A percentile compares a stretch with the other conserved stretches of the same genome.
phyloP scores from a whole-genome alignment of 2,797 vertebrate genomes.

The Poeciliopsis presidionis region DNA sequence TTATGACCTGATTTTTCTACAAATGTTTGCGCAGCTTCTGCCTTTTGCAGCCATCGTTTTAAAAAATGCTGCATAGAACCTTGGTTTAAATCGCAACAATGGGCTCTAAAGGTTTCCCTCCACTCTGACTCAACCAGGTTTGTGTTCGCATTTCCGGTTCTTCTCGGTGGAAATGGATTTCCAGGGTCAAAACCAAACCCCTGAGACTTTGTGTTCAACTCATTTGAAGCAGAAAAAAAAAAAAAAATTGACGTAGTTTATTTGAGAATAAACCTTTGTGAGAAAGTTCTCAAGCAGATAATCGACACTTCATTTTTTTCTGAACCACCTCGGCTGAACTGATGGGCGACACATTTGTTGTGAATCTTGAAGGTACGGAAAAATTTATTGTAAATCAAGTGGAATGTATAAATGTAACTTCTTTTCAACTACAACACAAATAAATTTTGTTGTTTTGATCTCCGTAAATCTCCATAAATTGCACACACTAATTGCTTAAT shows the following conservation, averaged over 20 bases:
- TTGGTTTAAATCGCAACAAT: background rate
- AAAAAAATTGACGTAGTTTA: background rate
- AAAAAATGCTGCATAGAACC: background rate
- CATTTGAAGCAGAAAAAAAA: background rate
- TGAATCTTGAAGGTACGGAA: background rate
- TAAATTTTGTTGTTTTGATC: background rate
- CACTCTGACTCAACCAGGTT: background rate
- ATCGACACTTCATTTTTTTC: background rate
- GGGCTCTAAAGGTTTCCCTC: background rate
- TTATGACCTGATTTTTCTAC: background rate
- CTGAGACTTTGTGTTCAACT: background rate
- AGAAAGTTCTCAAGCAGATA: background rate
- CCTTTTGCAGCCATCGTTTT: background rate
- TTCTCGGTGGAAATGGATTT: slow-evolving; percentile 3
- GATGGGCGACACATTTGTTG: background rate
- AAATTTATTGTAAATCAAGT: background rate
- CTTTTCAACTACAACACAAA: background rate
- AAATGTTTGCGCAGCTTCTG: background rate
- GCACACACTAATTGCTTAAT: background rate
- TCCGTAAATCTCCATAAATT: background rate
- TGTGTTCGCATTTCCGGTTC: background rate
- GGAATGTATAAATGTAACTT: background rate
- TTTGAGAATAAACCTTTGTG: background rate
- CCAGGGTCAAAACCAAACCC: background rate
- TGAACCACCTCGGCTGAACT: background rate